A percentile compares a stretch with the other conserved stretches of the same genome.
phyloP scores from a whole-genome alignment of 1,140 invertebrate species.

The Ceratosolen fusciceps region DNA sequence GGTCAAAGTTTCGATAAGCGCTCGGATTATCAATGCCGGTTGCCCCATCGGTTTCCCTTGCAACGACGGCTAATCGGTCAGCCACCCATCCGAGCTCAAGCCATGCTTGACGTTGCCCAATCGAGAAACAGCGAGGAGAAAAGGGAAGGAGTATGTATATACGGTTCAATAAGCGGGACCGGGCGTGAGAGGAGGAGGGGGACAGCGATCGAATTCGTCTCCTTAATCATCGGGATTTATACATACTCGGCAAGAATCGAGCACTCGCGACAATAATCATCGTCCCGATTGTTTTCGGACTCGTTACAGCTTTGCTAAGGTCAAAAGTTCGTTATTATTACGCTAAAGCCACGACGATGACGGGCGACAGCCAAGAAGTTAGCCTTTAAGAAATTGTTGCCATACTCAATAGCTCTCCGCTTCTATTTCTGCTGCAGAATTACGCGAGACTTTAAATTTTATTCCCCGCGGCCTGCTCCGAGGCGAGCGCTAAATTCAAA shows the following conservation, averaged over 20 bases:
- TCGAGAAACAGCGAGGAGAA: too few species aligned
- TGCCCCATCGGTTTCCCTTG: slow-evolving; percentile 1
- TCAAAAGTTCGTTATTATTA: neutral
- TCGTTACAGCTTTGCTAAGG: neutral
- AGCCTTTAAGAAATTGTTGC: neutral
- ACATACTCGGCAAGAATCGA: too few species aligned
- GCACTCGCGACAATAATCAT: too few species aligned
- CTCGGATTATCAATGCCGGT: neutral
- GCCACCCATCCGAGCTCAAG: neutral
- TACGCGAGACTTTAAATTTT: neutral
- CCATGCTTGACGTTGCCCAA: neutral
- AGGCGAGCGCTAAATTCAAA: neutral
- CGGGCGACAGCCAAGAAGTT: neutral
- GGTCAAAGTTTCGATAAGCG: slow-evolving; percentile 8
- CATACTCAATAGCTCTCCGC: neutral
- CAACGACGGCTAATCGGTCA: slow-evolving; percentile 9
- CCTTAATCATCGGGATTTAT: too few species aligned
- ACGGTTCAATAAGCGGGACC: too few species aligned
- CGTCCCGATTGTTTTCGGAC: too few species aligned
- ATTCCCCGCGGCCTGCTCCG: neutral
- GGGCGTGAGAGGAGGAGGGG: too few species aligned
- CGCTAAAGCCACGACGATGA: neutral
- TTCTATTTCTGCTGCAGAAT: too few species aligned
- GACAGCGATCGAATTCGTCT: too few species aligned
- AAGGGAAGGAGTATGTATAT: too few species aligned